Evolutionary conservation across 2,888 invertebrate genomes (phyloP), one percentile per base, ranked within the genome.

Genomic region (Aradus depressus): DNA sequence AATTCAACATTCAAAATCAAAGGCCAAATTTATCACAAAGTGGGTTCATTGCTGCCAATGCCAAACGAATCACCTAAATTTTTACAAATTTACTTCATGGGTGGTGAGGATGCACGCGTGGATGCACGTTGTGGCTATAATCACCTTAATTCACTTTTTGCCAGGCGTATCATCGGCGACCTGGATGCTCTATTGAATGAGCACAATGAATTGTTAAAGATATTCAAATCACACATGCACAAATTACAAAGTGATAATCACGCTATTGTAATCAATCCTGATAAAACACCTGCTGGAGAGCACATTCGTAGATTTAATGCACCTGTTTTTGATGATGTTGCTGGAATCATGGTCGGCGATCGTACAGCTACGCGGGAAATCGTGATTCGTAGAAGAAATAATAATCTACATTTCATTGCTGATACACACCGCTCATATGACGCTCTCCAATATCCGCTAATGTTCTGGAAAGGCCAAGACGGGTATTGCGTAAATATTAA

Each of bases 81-180:
- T 41, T 44, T 54, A 39, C 49, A 52, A 34, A 54, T 52, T 18
- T 54, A 54, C 32, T 54, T 54, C 26, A 44, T 52, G 43, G 51
- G 42, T 32, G 44, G 35, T 48, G 42, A 49, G 18, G 55, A 60
- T 19, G 54, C 59, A 21, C 31, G 31, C 31, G 31, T 28, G 31
- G 31, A 28, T 23, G 26, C 26, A 43, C 43, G 14, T 43, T 43
- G 43, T 25, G 23, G 25, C 25, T 42, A 42, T 16, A 37, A 42
- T 42, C 22, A 42, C 42, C 42, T 58, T 31, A 26, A 56, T 51
- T 49, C 61, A 58, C 44, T 28, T 58, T 57, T 52, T 58, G 58
- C 56, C 51, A 61, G 59, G 50, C 58, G 54, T 38, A 60, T 61
- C 54, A 55, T 58, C 55, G 35, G 57, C 53, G 53, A 57, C 32